These are phyloP conservation scores for Apis cerana DNA, from an alignment of 1,140 invertebrate species.

Conservation along the genomic window DNA sequence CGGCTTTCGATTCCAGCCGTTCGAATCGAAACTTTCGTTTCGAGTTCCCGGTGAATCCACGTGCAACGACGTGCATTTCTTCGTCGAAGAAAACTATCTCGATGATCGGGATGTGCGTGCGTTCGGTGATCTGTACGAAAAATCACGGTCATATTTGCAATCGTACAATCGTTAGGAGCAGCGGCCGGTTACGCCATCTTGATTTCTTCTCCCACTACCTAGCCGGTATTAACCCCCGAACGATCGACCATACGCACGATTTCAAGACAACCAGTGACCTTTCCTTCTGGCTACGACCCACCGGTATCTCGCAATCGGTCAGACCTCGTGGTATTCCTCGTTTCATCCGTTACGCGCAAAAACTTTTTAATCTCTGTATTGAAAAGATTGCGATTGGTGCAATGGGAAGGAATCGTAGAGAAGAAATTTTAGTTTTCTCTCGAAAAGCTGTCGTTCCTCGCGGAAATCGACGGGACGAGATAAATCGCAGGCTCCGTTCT, in stretches of 20 bases:
- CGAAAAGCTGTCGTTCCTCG: background rate
- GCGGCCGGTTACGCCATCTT: constrained; percentile 70
- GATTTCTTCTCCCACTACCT: constrained; percentile 60
- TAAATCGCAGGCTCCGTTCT: background rate
- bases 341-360: too few relatives aligned
- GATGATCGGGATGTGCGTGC: background rate
- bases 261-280: constrained; percentile 58
- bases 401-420: too few relatives aligned
- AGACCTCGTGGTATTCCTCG: background rate
- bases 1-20: constrained; percentile 17
- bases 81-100: too few relatives aligned
- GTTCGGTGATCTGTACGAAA: background rate
- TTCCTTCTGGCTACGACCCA: constrained; percentile 44
- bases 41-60: background rate
- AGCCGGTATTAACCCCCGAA: constrained; percentile 58
- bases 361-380: too few relatives aligned
- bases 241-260: constrained; percentile 57
- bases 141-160: background rate
- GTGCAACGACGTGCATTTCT: too few relatives aligned
- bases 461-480: background rate
- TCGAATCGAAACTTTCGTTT: background rate
- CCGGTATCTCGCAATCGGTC: constrained; percentile 33
- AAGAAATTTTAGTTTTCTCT: background rate
- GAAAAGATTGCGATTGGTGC: background rate
- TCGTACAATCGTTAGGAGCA: constrained; percentile 48